Base-by-base conservation (phyloP, 2,888 invertebrate species). In the Tridacna crocea region DNA sequence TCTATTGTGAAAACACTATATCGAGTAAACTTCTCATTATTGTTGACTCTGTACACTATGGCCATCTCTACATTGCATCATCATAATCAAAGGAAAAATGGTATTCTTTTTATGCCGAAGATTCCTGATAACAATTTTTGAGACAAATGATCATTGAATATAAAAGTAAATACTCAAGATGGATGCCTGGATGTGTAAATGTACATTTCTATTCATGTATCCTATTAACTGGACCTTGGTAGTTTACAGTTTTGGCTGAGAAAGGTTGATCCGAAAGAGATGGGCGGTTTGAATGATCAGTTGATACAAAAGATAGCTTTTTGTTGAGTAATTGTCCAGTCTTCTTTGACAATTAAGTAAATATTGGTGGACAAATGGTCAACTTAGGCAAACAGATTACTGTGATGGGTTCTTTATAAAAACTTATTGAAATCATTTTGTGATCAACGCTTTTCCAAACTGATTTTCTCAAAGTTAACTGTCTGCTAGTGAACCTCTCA, bases 271-370 rank as follows among this genome's bases (percentile, higher is more conserved):
- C 19, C 19, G 8, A 70, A 48, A 26, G 51, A 70, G n/a, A 46
- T 51, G 22, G 51, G 15, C 70, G 22, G 17, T 24, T 70, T 70
- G 70, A 70, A 70, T 70, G 70, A 70, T 51, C 70, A 70, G 51
- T 70, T 70, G 70, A 70, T 70, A 70, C 70, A 70, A 70, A 48
- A 70, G 70, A 70, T 70, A 70, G 70, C 70, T 51, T 70, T 70
- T 26, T 51, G 70, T 70, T 70, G 70, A 70, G 70, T 70, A 70
- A 70, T 70, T 47, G 51, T 70, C 70, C 70, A 51, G 70, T 70
- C 70, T 70, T 70, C 70, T 51, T 51, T 48, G 11, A 48, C 51
- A 70, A 12, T 47, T 51, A 70, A 51, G 70, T 70, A 27, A 70
- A 70, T 70, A 70, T 70, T 70, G 70, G 51, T 51, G 70, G 70